Evolutionary conservation across 2,113 vertebrate species (phyloP), one percentile per base, ranked within the genome.

Genomic region (Picathartes gymnocephalus): DNA sequence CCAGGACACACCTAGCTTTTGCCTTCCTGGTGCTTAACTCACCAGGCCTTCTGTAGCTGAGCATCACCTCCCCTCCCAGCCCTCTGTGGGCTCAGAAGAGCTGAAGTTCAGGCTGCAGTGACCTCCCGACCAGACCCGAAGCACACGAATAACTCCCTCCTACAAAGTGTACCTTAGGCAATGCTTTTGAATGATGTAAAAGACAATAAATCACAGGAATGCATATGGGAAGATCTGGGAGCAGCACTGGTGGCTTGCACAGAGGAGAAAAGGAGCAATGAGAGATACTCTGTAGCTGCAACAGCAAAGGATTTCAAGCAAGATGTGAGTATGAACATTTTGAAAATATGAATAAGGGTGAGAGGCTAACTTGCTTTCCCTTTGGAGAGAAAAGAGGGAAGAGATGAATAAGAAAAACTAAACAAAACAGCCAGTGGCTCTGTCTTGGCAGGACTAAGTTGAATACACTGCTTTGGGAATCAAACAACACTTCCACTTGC

Each of bases 151-250:
- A 78, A 9, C 24, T n/a, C 33, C 20, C 39, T 18, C 23, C 24
- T 54, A 12, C 0, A 2, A 20, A 24, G 11, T 1, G 3, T 22
- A 13, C 22, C 40, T 56, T 11, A 13, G 21, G n/a, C 19, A 84
- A 15, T 6, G 13, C 15, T 68, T 51, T 22, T 19, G 50, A 57
- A 44, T 22, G 9, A n/a, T 40, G 71, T 20, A 17, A 4, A 80
- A 37, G 35, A 6, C 11, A 65, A 2, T 37, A 82, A 79, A 30
- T 13, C 28, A 40, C 1, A 30, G 31, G 14, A 47, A 60, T 4
- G 31, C 22, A 5, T 1, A 3, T 5, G 12, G 86, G 20, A n/a
- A 28, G 9, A 24, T 24, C 13, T 14, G 27, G 53, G 66, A 91
- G 47, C 16, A 39, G 33, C 8, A 30, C 39, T 69, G 7, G 53